Evolutionary conservation across 2,888 invertebrate genomes (phyloP).

Genomic region (Stratiomys singularior): DNA sequence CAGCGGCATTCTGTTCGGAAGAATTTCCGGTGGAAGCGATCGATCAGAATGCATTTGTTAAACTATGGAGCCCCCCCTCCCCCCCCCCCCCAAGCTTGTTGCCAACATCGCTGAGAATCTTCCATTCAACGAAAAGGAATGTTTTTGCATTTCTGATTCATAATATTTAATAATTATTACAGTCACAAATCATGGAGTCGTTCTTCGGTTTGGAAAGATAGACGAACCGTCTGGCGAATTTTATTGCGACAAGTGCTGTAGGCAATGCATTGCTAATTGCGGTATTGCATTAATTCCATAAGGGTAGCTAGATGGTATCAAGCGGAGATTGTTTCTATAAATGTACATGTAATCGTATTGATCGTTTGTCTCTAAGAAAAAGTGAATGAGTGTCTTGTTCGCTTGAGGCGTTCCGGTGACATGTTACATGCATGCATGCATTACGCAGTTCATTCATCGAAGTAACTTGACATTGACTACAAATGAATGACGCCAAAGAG

Average conservation of each 20-base stretch:
- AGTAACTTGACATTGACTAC: conserved; percentile 51
- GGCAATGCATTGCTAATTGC: conserved; percentile 32
- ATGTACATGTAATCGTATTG: background rate
- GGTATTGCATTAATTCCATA: conserved; percentile 23
- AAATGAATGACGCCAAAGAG: conserved; percentile 49
- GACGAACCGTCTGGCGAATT: background rate
- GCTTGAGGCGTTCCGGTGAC: background rate
- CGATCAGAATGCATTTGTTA: conserved; percentile 3
- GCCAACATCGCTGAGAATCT: background rate
- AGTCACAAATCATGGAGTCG: conserved; percentile 23
- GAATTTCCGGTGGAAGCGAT: conserved; percentile 49
- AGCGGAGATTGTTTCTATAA: background rate
- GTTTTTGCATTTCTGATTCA: conserved; percentile 17
- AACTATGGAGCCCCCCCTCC: background rate
- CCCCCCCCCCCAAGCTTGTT: background rate
- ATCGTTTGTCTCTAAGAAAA: background rate
- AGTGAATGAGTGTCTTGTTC: background rate
- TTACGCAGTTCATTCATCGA: conserved; percentile 8
- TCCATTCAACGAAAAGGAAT: background rate
- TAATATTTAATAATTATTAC: conserved; percentile 24
- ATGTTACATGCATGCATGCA: background rate
- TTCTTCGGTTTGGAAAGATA: background rate
- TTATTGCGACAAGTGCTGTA: background rate
- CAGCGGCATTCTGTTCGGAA: conserved; percentile 44
- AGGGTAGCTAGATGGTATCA: background rate